Evolutionary conservation across 1,140 invertebrate genomes (phyloP).

Genomic region (Babylonia areolata): DNA sequence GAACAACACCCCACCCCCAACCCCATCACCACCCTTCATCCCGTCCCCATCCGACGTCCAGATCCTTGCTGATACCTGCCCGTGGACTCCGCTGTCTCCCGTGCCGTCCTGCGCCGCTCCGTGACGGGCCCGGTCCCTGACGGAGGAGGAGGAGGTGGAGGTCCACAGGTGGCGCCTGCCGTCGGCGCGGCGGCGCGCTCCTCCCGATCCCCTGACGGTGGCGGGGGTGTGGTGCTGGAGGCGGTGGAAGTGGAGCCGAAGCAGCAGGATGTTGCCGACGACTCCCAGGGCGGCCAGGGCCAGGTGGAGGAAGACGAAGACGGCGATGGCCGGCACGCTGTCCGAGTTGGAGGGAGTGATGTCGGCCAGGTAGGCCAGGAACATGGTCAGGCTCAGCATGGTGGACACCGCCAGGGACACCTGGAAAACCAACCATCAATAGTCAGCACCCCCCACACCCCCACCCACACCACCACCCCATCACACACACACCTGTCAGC

Average conservation of each 20-base stretch:
- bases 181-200: not conserved
- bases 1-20: too few species aligned
- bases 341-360: slow-evolving; percentile 30
- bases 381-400: slow-evolving; percentile 39
- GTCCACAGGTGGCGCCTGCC: not conserved
- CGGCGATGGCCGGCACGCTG: not conserved
- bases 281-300: not conserved
- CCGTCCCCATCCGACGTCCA: too few species aligned
- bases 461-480: too few species aligned
- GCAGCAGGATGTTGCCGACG: slow-evolving; percentile 28
- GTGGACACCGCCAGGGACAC: slow-evolving; percentile 40
- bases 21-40: too few species aligned
- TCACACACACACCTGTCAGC: too few species aligned
- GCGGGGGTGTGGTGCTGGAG: not conserved
- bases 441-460: too few species aligned
- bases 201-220: not conserved
- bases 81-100: too few species aligned
- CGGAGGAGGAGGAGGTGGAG: not conserved
- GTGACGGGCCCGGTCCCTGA: not conserved
- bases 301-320: slow-evolving; percentile 29
- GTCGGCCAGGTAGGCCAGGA: slow-evolving; percentile 25
- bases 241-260: slow-evolving; percentile 1
- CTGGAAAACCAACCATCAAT: too few species aligned
- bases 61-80: not conserved
- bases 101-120: not conserved